Conservation (phyloP, 2,888 invertebrate genomes). For the Scaptomyza flava region DNA sequence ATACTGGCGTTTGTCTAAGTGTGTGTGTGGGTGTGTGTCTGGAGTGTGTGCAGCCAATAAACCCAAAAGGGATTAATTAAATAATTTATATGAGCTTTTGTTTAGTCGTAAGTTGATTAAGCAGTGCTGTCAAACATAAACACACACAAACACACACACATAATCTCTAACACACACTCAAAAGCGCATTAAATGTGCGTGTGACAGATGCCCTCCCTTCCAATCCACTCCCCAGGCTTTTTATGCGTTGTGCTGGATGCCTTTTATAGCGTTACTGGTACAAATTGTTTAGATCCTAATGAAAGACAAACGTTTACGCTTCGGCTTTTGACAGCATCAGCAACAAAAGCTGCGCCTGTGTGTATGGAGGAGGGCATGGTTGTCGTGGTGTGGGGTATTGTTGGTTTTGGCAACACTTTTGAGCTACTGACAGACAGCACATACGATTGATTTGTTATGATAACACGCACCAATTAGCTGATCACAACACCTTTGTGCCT, state of each 20-base stretch:
- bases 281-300: conserved; percentile 64
- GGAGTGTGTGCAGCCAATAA: conserved; percentile 60
- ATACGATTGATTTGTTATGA: conserved; percentile 38
- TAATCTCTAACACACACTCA: conserved; percentile 23
- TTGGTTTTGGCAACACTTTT: not conserved
- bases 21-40: conserved; percentile 8
- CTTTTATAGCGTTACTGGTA: conserved; percentile 44
- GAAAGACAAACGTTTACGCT: conserved; percentile 65
- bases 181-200: conserved; percentile 70
- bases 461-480: conserved; percentile 61
- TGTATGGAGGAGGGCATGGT: too few relatives aligned
- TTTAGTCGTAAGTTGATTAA: conserved; percentile 74
- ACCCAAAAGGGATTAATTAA: conserved; percentile 75
- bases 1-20: not conserved
- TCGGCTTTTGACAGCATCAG: conserved; percentile 33
- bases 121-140: conserved; percentile 38
- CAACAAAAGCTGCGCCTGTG: conserved; percentile 8
- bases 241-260: conserved; percentile 17
- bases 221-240: not conserved
- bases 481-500: conserved; percentile 40
- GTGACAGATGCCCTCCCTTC: conserved; percentile 34
- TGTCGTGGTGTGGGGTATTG: not conserved
- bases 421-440: conserved; percentile 13
- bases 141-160: not conserved
- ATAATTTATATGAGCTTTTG: conserved; percentile 77